A percentile compares a stretch with the other conserved stretches of the same genome.
phyloP scores from a whole-genome alignment of 2,797 vertebrate genomes.

The Oreonectes daqikongensis region DNA sequence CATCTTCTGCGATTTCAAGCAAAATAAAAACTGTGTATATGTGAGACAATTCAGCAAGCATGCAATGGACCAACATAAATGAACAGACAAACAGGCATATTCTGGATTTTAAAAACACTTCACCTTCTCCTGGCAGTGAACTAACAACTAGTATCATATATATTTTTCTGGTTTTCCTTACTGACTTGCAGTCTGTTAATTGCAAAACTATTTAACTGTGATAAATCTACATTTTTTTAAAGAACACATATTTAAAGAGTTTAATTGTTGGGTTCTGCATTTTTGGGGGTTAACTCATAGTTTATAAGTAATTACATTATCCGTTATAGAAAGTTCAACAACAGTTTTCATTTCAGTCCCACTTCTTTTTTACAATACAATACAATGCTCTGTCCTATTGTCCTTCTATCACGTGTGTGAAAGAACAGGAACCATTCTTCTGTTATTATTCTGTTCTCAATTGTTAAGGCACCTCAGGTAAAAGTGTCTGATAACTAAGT shows the following conservation, averaged over 20 bases:
- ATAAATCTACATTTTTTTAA: too few relatives aligned
- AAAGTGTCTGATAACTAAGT: background rate
- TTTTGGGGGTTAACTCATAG: background rate
- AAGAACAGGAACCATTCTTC: background rate
- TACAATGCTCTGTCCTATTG: background rate
- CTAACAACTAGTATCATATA: background rate
- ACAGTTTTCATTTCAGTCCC: background rate
- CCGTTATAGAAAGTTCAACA: background rate
- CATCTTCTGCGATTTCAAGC: background rate
- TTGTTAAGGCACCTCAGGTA: background rate
- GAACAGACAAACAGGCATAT: constrained; percentile 14
- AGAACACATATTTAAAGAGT: too few relatives aligned
- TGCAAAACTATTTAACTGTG: too few relatives aligned
- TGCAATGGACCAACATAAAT: constrained; percentile 36
- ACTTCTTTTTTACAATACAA: background rate
- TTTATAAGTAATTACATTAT: background rate
- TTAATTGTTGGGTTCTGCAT: too few relatives aligned
- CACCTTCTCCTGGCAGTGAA: constrained; percentile 21
- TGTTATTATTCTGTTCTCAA: background rate
- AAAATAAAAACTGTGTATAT: background rate
- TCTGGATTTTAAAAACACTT: background rate
- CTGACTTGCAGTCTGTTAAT: too few relatives aligned
- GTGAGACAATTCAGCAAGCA: constrained; percentile 22
- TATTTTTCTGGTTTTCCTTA: background rate
- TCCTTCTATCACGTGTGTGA: background rate